Evolutionary conservation across 2,797 vertebrate genomes (phyloP).

Genomic region (Eleutherodactylus coqui): DNA sequence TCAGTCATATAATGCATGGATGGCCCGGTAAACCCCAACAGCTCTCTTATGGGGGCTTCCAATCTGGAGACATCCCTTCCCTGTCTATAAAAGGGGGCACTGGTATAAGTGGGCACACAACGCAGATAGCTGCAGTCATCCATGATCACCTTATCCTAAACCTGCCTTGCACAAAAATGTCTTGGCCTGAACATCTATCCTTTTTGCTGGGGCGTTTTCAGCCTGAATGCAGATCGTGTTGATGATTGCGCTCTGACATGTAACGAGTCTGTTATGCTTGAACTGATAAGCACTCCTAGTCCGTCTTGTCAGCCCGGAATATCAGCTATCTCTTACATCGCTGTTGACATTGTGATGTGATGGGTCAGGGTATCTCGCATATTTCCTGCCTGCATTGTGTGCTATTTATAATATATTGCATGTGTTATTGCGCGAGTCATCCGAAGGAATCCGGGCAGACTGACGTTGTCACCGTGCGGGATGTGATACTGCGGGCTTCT

Average conservation of each 20-base stretch:
- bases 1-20: too few species aligned
- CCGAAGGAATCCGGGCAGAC: constrained; percentile 19
- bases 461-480: constrained; percentile 27
- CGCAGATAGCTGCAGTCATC: too few species aligned
- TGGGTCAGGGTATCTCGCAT: neutral
- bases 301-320: neutral
- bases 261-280: neutral
- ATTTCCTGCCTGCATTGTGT: neutral
- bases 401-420: constrained; percentile 37
- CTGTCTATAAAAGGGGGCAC: too few species aligned
- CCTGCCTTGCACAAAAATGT: neutral
- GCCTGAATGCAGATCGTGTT: neutral
- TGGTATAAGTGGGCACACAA: too few species aligned
- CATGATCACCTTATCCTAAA: neutral
- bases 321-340: constrained; percentile 4
- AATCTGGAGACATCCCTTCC: too few species aligned
- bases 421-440: constrained; percentile 28
- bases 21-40: too few species aligned
- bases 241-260: neutral
- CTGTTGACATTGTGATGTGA: constrained; percentile 1
- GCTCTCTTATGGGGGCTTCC: too few species aligned
- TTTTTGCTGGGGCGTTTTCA: neutral
- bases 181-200: neutral
- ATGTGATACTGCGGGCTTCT: constrained; percentile 2
- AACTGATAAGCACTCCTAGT: neutral